Evolutionary conservation across 2,113 vertebrate species (phyloP).

Genomic region (Cochlearius cochlearius): DNA sequence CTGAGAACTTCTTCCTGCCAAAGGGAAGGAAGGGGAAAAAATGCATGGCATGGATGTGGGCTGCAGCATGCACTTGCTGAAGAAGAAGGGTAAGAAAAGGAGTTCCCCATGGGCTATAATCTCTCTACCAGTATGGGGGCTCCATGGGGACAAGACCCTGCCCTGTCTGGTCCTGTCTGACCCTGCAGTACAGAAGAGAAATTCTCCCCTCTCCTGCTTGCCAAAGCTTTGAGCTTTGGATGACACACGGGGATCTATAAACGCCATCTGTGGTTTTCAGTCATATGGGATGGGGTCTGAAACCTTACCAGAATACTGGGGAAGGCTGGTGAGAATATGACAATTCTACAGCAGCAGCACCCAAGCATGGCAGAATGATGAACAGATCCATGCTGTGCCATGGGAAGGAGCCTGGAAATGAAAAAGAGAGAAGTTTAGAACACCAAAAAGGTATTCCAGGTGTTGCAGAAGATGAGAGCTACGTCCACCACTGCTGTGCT

Average conservation of each 20-base stretch:
- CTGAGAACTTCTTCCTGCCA: background rate
- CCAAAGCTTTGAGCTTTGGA: background rate
- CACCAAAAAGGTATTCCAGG: background rate
- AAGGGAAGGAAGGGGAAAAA: background rate
- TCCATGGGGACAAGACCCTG: background rate
- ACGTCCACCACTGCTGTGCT: background rate
- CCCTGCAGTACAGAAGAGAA: background rate
- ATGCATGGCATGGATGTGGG: too few relatives aligned
- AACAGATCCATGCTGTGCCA: background rate
- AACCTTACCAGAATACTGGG: background rate
- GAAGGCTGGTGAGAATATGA: background rate
- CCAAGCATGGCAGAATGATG: background rate
- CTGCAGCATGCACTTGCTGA: background rate
- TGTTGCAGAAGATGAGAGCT: background rate
- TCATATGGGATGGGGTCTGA: background rate
- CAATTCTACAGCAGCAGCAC: background rate
- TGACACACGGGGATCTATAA: background rate
- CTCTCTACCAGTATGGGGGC: background rate
- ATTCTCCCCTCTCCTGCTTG: background rate
- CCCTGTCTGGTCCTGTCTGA: background rate
- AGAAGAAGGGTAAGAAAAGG: background rate
- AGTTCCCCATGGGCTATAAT: rapidly evolving
- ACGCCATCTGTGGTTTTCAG: background rate
- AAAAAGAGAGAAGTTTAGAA: background rate
- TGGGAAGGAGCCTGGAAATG: background rate